Evolutionary conservation across 1,140 invertebrate genomes (phyloP), one percentile per base, ranked within the genome.

Genomic region (Drosophila oshimai): DNA sequence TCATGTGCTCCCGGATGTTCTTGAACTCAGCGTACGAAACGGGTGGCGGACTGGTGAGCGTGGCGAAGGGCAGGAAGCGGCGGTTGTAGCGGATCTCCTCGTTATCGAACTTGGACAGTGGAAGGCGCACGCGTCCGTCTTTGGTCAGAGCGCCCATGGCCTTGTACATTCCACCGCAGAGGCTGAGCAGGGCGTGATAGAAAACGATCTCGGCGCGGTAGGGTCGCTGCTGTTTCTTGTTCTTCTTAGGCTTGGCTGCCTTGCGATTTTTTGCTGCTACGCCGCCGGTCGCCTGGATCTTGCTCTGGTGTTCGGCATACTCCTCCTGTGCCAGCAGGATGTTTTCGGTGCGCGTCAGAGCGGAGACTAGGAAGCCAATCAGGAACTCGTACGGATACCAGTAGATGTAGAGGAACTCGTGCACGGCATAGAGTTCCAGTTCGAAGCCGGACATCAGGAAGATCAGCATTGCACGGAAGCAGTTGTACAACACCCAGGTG

Each of bases 381-480:
- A 99, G 92, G 91, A 98, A 97, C 92, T 99, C 98, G 91, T 98
- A 98, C 18, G 99, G 92, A 91, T 99, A 99, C 97, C 97, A 98
- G 92, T 95, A 98, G 68, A 98, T 96, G 88, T 98, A 99, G 79
- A 98, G 95, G 92, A 97, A 99, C 92, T 99, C 98, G 90, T 99
- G 98, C n/a, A 96, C 94, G 34, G 97, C 97, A 92, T 99, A 99
- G 0, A 99, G 92, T 90, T 99, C 98, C 12, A 99, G 92, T 89
- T 99, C 98, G 81, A 99, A 97, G 0, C 98, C 98, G 46, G 97
- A 96, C 55, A 99, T 93, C 17, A 99, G 93, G 92, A 98, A 99
- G 90, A 97, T 95, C 55, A 98, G 96, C 97, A 99, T 99, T n/a
- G 98, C 95, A 61, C 96, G 93, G 12, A 99, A 93, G n/a, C 97